A percentile compares a stretch with the other conserved stretches of the same genome.
phyloP scores from a whole-genome alignment of 2,888 invertebrate species.

The Resseliella maxima region DNA sequence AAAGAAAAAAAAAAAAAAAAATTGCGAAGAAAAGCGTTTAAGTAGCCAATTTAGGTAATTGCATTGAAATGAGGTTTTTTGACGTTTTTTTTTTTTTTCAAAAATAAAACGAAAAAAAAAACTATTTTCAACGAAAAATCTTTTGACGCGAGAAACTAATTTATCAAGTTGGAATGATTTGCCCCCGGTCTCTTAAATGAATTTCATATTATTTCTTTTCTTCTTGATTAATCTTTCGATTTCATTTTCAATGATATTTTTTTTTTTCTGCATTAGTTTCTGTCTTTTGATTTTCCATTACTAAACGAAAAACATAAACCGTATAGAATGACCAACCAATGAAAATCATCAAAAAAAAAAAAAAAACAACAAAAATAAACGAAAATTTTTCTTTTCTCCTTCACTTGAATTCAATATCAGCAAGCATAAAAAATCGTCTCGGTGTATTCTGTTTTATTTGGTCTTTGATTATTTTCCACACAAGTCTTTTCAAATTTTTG shows the following conservation, averaged over 20 bases:
- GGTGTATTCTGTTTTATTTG: background rate
- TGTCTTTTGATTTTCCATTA: no score
- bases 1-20: background rate
- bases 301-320: no score
- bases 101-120: no score
- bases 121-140: conserved; percentile 62
- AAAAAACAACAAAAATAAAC: no score
- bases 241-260: no score
- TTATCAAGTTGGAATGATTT: background rate
- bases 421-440: background rate
- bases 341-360: no score
- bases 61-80: conserved; percentile 56
- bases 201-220: no score
- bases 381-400: background rate
- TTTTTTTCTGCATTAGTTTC: no score
- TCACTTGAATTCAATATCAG: background rate
- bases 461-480: background rate
- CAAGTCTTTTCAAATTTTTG: background rate
- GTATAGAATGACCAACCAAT: no score
- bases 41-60: background rate
- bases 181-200: background rate
- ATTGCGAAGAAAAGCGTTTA: background rate
- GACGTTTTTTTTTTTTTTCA: no score
- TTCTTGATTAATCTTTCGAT: no score
- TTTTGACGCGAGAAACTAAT: background rate